These are phyloP conservation scores for Thymelicus lineola DNA, from an alignment of 2,888 invertebrate genomes.

Conservation along the genomic window DNA sequence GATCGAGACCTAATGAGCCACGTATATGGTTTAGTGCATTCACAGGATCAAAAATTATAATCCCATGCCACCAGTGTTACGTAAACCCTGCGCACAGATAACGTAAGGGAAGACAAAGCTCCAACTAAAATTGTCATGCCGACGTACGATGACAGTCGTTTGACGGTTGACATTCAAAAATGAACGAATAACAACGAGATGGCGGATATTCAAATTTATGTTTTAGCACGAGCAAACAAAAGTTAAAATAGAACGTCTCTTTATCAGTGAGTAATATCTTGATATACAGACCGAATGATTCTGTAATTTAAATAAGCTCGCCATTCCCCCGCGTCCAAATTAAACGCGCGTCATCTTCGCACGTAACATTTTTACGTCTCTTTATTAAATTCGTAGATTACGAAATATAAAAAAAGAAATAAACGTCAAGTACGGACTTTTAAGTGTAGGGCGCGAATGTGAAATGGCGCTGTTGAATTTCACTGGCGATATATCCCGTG, in stretches of 20 bases:
- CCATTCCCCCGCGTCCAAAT: slow-evolving; percentile 62
- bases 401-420: slow-evolving; percentile 72
- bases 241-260: slow-evolving; percentile 42
- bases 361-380: slow-evolving; percentile 67
- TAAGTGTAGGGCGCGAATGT: slow-evolving; percentile 58
- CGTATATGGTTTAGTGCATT: slow-evolving; percentile 77
- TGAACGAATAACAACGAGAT: slow-evolving; percentile 55
- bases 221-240: slow-evolving; percentile 47
- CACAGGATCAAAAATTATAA: slow-evolving; percentile 77
- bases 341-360: slow-evolving; percentile 60
- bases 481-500: slow-evolving; percentile 57
- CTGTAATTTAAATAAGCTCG: slow-evolving; percentile 66
- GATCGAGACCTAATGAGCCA: slow-evolving; percentile 81
- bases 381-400: slow-evolving; percentile 76
- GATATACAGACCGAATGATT: slow-evolving; percentile 48
- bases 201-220: slow-evolving; percentile 46
- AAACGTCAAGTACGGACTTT: slow-evolving; percentile 69
- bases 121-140: slow-evolving; percentile 35
- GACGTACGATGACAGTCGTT: slow-evolving; percentile 61
- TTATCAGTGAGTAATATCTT: slow-evolving; percentile 41
- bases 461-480: slow-evolving; percentile 49
- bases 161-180: slow-evolving; percentile 61
- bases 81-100: slow-evolving; percentile 45
- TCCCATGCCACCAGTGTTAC: slow-evolving; percentile 55
- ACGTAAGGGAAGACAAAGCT: slow-evolving; percentile 38